phyloP scores from a whole-genome alignment of 1,140 invertebrate genomes.

The Lutraria rhynchaena region DNA sequence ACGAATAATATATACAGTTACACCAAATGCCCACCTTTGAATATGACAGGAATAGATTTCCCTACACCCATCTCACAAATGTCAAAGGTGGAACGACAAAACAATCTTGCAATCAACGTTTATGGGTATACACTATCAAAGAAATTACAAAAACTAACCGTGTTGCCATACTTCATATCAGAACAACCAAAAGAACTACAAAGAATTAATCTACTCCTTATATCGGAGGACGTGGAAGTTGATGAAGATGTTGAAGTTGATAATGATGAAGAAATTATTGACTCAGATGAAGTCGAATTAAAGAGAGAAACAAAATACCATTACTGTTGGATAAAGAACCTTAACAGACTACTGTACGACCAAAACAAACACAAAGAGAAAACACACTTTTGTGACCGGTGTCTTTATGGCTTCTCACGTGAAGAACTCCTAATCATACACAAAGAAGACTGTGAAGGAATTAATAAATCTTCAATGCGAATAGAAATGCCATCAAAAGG shows the following conservation, averaged over 20 bases:
- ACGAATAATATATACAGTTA: background rate
- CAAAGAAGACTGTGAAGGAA: conserved; percentile 17
- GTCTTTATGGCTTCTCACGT: conserved; percentile 49
- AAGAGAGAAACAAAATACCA: conserved; percentile 31
- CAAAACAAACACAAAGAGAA: conserved; percentile 2
- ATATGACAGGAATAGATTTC: conserved; percentile 2
- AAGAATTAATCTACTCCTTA: conserved; percentile 12
- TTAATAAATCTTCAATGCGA: background rate
- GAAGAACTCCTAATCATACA: background rate
- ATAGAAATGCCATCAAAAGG: background rate
- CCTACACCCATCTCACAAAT: conserved; percentile 10
- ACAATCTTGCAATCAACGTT: conserved; percentile 6
- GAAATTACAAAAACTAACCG: background rate
- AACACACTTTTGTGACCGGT: conserved; percentile 44
- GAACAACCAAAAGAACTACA: conserved; percentile 5
- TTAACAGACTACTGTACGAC: conserved; percentile 38
- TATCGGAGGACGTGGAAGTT: conserved; percentile 16
- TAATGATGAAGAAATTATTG: too few species aligned
- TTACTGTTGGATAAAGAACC: conserved; percentile 49
- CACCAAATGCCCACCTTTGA: background rate
- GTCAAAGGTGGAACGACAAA: conserved; percentile 2
- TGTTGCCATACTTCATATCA: conserved; percentile 7
- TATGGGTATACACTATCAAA: conserved; percentile 10
- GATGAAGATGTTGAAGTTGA: background rate
- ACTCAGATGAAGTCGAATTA: too few species aligned